Base-by-base conservation (phyloP, 2,797 vertebrate genomes). In the Nyctibius grandis region DNA sequence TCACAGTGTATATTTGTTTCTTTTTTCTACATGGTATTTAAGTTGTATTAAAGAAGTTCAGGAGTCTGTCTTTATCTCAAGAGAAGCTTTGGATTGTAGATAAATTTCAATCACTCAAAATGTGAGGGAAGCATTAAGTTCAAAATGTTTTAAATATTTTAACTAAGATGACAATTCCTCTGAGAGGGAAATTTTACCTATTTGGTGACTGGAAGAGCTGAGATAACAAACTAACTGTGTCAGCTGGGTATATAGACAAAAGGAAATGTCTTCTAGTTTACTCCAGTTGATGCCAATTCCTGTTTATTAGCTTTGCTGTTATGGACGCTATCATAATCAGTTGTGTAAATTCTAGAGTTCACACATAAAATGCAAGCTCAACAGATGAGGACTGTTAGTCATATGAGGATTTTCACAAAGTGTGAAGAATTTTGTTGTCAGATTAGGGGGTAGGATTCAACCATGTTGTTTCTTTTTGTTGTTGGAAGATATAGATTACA, bases 1-100 rank as follows among this genome's bases (percentile, higher is more conserved):
- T 77, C 33, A 51, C 0, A 1, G 5, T 2, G 0, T 45, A 2
- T 68, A 34, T 72, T 60, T 81, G 4, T 50, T 81, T 73, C 1
- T 50, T 86, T 60, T 76, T 74, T 65, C 48, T 59, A 26, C 16
- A 2, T 21, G 8, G 12, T 83, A 54, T 45, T 73, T 88, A 84
- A 80, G n/a, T 68, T 19, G 6, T 53, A 40, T 77, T 51, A 50
- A 92, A 50, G 68, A 60, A 64, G 19, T 73, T 79, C 3, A 44
- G 11, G 50, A 78, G 19, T 77, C 33, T 50, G 26, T 40, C 15
- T 47, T 61, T 67, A 63, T 85, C 42, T 82, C 33, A 59, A 57
- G 17, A 53, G 36, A 72, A 70, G 16, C 17, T 67, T 79, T 83
- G 23, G 19, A 59, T 82, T 92, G 17, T 89, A 56, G 29, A 33